Conservation (phyloP, 92 coral and sea anemone genomes). For the Epizoanthus rinbou region DNA sequence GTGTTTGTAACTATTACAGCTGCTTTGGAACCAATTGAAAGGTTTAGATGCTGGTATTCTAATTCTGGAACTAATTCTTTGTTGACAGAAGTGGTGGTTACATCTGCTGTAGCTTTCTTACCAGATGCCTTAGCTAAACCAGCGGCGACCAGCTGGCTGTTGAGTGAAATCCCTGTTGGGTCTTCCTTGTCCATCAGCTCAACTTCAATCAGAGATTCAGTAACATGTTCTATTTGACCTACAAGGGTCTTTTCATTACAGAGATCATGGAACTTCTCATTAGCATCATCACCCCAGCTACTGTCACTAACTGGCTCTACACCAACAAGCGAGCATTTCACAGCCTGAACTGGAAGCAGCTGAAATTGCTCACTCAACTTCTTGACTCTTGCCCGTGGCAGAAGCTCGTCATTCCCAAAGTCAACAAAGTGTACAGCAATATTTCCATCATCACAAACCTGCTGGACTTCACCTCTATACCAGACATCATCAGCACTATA, state of each 20-base stretch:
- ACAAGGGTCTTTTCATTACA: conserved; percentile 46
- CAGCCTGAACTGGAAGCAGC: conserved; percentile 70
- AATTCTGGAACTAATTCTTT: neutral
- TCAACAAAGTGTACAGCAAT: conserved; percentile 76
- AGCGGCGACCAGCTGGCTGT: conserved; percentile 15
- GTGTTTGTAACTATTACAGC: conserved; percentile 63
- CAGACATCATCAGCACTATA: conserved; percentile 74
- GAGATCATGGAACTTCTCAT: conserved; percentile 52
- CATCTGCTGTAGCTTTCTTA: no score
- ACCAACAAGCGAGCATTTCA: conserved; percentile 57
- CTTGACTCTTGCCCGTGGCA: conserved; percentile 55
- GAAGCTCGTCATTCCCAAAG: conserved; percentile 74
- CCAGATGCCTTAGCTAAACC: neutral
- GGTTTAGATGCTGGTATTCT: neutral
- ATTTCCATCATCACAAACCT: conserved; percentile 45
- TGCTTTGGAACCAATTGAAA: conserved; percentile 2
- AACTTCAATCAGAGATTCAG: conserved; percentile 15
- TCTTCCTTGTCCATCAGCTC: conserved; percentile 36
- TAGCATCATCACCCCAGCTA: conserved; percentile 50
- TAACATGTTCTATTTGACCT: neutral
- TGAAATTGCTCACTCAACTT: conserved; percentile 64
- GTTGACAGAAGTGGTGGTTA: neutral
- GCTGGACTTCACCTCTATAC: conserved; percentile 79
- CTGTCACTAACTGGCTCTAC: conserved; percentile 50
- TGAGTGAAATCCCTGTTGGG: conserved; percentile 6